Conservation (phyloP, 2,888 invertebrate species). For the Nebria salina region DNA sequence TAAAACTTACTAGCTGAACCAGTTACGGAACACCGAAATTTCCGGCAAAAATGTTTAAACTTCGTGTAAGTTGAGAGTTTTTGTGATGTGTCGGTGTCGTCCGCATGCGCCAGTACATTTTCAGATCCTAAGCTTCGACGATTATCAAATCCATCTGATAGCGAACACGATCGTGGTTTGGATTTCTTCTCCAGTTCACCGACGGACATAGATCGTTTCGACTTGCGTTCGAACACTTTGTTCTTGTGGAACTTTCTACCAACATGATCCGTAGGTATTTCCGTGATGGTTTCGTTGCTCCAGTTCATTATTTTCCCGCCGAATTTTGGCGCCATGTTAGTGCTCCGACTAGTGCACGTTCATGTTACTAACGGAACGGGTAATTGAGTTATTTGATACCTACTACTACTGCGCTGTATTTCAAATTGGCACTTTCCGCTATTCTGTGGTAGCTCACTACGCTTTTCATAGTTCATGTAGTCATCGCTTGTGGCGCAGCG, state of each 20-base stretch:
- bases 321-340: conserved; percentile 48
- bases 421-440: conserved; percentile 23
- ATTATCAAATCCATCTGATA: conserved; percentile 29
- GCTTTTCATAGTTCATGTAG: conserved; percentile 24
- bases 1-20: conserved; percentile 48
- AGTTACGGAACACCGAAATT: conserved; percentile 54
- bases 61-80: conserved; percentile 51
- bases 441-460: conserved; percentile 21
- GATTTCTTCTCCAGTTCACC: conserved; percentile 52
- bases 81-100: conserved; percentile 33
- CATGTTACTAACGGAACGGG: conserved; percentile 7
- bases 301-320: conserved; percentile 8
- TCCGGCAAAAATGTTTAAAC: conserved; percentile 55
- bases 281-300: not conserved
- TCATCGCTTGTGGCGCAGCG: not conserved
- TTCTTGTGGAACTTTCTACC: conserved; percentile 43
- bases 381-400: conserved; percentile 22
- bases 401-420: not conserved
- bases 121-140: conserved; percentile 47
- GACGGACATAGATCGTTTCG: conserved; percentile 55
- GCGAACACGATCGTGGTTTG: conserved; percentile 33
- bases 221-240: conserved; percentile 49
- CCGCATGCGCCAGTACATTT: conserved; percentile 39
- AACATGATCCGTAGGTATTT: conserved; percentile 20
- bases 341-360: not conserved